These are phyloP conservation scores for Oscheius sp. DNA, from an alignment of 2,888 invertebrate species.

Conservation along the genomic window DNA sequence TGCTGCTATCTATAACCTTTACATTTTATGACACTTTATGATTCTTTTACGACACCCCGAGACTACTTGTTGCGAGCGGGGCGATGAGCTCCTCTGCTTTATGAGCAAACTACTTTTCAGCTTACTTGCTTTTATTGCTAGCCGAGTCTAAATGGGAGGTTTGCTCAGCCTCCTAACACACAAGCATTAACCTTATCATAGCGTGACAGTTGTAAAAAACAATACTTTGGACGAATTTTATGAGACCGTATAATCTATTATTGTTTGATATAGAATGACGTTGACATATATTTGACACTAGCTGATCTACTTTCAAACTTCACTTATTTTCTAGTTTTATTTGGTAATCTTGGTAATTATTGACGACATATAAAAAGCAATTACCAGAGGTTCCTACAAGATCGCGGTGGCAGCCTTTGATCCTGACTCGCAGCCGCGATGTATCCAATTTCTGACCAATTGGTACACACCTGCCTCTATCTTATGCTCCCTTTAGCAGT, in stretches of 20 bases:
- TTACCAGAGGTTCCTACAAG: too few relatives aligned
- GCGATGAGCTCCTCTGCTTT: background rate
- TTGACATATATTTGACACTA: too few relatives aligned
- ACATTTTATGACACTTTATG: slow-evolving; percentile 21
- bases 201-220: slow-evolving; percentile 23
- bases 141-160: background rate
- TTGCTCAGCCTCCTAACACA: background rate
- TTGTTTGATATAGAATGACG: too few relatives aligned
- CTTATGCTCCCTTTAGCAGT: background rate
- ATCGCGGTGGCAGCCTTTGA: slow-evolving; percentile 1
- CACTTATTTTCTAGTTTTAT: too few relatives aligned
- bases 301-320: too few relatives aligned
- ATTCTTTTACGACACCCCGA: slow-evolving; percentile 14
- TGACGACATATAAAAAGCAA: background rate
- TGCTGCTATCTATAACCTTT: slow-evolving; percentile 23
- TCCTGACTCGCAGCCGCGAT: background rate
- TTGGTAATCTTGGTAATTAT: too few relatives aligned
- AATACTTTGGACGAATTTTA: slow-evolving; percentile 19
- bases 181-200: slow-evolving; percentile 12
- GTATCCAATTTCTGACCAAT: slow-evolving; percentile 27
- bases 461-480: slow-evolving; percentile 18
- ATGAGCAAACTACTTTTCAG: background rate
- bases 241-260: too few relatives aligned
- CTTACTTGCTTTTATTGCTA: background rate
- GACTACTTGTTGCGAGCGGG: slow-evolving; percentile 18